Conservation (phyloP, 2,888 invertebrate species). For the Cheilosia urbana region DNA sequence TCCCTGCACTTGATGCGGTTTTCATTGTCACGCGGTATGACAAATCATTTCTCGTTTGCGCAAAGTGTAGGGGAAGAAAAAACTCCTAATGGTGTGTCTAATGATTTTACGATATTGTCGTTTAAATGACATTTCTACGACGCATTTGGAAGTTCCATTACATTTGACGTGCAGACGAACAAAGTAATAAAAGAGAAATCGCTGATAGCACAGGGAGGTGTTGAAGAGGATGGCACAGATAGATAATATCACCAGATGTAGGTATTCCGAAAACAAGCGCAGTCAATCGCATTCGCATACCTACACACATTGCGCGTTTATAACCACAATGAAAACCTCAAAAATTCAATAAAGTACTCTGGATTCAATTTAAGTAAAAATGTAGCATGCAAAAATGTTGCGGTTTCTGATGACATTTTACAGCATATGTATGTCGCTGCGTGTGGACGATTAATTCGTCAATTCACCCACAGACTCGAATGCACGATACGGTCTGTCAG, state of each 20-base stretch:
- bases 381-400: conserved; percentile 2
- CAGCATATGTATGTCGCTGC: not conserved
- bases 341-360: conserved; percentile 55
- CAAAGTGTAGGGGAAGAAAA: not conserved
- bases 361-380: conserved; percentile 5
- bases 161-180: conserved; percentile 16
- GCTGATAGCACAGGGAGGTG: conserved; percentile 35
- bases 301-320: conserved; percentile 24
- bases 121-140: conserved; percentile 61
- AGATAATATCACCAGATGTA: not conserved
- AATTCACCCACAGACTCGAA: not conserved
- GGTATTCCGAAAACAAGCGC: conserved; percentile 22
- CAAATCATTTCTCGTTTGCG: conserved; percentile 33
- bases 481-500: not conserved
- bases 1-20: conserved; percentile 68
- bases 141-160: conserved; percentile 21
- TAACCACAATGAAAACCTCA: conserved; percentile 37
- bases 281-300: not conserved
- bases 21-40: conserved; percentile 49
- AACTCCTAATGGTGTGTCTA: conserved; percentile 42
- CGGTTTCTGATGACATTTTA: conserved; percentile 6
- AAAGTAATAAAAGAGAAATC: conserved; percentile 42
- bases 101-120: conserved; percentile 62
- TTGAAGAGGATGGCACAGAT: conserved; percentile 35
- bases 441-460: not conserved